Conservation (phyloP, 2,113 vertebrate genomes). For the Aleadryas rufinucha region DNA sequence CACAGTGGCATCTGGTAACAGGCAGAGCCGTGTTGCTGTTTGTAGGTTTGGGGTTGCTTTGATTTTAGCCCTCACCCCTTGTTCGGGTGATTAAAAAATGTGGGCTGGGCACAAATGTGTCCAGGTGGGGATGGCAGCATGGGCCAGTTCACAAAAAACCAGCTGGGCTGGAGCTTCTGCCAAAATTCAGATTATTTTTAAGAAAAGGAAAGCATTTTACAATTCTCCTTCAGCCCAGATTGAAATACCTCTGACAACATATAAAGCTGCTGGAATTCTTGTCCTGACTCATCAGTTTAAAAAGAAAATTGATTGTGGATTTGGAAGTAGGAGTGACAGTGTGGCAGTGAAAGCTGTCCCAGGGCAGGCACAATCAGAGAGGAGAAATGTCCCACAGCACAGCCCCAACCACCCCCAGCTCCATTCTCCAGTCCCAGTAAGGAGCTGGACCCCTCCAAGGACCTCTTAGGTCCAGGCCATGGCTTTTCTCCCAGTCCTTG, state of each 20-base stretch:
- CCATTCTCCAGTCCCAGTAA: background rate
- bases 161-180: background rate
- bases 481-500: accelerated
- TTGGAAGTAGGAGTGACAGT: background rate
- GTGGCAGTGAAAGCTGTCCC: background rate
- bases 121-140: background rate
- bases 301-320: background rate
- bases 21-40: background rate
- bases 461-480: background rate
- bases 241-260: background rate
- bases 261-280: background rate
- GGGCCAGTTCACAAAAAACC: background rate
- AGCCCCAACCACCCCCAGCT: background rate
- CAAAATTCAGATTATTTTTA: background rate
- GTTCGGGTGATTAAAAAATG: background rate
- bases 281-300: background rate
- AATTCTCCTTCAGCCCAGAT: background rate
- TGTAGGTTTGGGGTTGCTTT: background rate
- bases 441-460: background rate
- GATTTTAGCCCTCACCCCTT: background rate
- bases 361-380: background rate
- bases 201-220: background rate
- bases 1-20: background rate
- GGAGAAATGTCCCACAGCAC: background rate
- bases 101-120: background rate